Percentiles rank a stretch among this genome's conserved stretches.
phyloP scores from a whole-genome alignment of 2,888 invertebrate genomes.

The Campoplex capitator region DNA sequence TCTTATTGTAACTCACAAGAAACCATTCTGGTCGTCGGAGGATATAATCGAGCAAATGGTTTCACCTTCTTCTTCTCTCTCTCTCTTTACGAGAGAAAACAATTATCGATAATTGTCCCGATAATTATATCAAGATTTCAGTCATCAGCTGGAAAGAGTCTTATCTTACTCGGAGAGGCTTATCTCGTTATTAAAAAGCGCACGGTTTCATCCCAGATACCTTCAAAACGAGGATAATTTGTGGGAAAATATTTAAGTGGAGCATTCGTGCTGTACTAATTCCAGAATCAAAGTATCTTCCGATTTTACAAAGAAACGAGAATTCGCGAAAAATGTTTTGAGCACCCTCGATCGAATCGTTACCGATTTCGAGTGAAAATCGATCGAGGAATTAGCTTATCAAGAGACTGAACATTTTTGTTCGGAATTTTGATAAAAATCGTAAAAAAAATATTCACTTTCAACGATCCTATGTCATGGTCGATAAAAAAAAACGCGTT shows the following conservation, averaged over 20 bases:
- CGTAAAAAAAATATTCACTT: neutral
- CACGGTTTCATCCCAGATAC: conserved; percentile 15
- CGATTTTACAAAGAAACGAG: neutral
- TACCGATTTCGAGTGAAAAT: too few relatives aligned
- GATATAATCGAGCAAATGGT: conserved; percentile 36
- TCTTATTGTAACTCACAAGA: conserved; percentile 38
- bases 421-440: too few relatives aligned
- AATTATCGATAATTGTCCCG: conserved; percentile 44
- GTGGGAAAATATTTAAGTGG: neutral
- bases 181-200: neutral
- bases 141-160: neutral
- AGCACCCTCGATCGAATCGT: neutral
- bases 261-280: neutral
- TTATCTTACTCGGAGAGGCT: neutral
- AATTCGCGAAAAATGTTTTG: neutral
- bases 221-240: neutral
- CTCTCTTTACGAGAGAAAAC: conserved; percentile 37
- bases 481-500: too few relatives aligned
- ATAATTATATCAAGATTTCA: conserved; percentile 32
- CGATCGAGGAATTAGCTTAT: too few relatives aligned
- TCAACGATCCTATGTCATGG: neutral
- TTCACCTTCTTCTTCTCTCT: neutral
- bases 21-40: conserved; percentile 5
- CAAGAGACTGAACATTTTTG: neutral
- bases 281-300: neutral